Percentiles rank a stretch among this genome's conserved stretches.
Conservation (phyloP, 64 coral and sea anemone species). For the Astreopora myriophthalma region DNA sequence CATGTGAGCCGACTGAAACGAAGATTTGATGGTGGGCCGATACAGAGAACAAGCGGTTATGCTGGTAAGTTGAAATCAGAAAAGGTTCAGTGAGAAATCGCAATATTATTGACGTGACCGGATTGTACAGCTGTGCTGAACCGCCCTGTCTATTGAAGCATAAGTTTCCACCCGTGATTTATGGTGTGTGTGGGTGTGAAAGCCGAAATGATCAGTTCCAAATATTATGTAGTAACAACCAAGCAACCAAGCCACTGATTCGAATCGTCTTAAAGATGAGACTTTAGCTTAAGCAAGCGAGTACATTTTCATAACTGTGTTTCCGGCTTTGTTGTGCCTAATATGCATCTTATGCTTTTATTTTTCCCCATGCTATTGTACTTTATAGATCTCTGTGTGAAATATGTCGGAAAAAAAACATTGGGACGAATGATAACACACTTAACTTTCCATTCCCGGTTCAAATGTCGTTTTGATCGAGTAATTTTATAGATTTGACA, state of each 20-base stretch:
- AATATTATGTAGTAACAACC: not conserved
- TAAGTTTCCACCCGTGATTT: not conserved
- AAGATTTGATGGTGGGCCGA: slow-evolving; percentile 32
- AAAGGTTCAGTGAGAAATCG: not conserved
- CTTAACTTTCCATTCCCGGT: too few species aligned
- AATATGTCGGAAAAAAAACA: too few species aligned
- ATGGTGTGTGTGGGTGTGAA: not conserved
- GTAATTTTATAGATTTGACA: too few species aligned
- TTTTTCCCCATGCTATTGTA: not conserved
- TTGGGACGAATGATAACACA: too few species aligned
- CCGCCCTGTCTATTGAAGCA: not conserved
- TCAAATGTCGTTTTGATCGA: too few species aligned
- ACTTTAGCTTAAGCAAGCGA: not conserved
- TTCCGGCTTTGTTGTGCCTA: not conserved
- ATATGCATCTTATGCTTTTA: not conserved
- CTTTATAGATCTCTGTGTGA: too few species aligned
- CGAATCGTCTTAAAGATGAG: not conserved
- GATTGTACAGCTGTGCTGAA: slow-evolving; percentile 11
- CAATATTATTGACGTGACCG: not conserved
- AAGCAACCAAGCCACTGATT: not conserved
- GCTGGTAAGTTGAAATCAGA: slow-evolving; percentile 7
- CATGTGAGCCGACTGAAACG: not conserved
- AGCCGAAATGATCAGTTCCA: not conserved
- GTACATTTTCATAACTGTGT: not conserved
- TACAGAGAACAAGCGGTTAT: slow-evolving; percentile 27